Base-by-base conservation (phyloP, 2,113 vertebrate species). In the Eretmochelys imbricata region DNA sequence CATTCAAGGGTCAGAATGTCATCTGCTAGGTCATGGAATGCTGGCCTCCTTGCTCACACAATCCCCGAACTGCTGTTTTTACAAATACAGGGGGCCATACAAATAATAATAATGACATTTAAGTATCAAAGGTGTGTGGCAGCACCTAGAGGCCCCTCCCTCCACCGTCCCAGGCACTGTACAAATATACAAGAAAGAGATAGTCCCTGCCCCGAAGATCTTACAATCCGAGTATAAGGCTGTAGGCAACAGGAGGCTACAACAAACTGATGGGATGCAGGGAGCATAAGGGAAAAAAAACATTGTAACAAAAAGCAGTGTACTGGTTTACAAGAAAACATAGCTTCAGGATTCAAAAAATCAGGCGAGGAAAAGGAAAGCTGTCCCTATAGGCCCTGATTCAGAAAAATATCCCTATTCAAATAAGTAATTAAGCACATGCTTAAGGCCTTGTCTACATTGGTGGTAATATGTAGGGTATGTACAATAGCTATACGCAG, bases 161-260 rank as follows among this genome's bases (percentile, higher is more conserved):
- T 1, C 50, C 7, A 7, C 54, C 1, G 0, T n/a, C 11, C 75
- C 11, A 59, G 11, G 49, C 38, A 46, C 69, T 22, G 27, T 13
- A 25, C 16, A 6, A 42, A 7, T 9, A 51, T 90, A 87, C 0
- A 89, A 84, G 10, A 87, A 88, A 84, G 17, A 89, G 12, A 8
- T 16, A 82, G 79, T n/a, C 35, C 38, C 24, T 4, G 3, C 8
- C 11, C 1, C 13, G 12, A 29, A 3, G 29, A 25, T 25, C 72
- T 53, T 80, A 17, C 75, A 78, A 48, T 78, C 12, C 42, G 48
- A 48, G 42, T 48, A 76, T 46, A 76, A 42, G 69, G 4, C 38
- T 75, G 22, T 42, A 25, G 22, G 42, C 72, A 76, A 76, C 72
- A 16, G n/a, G 25, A 3, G 91, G 62, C 50, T 86, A 80, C 3